A percentile compares a stretch with the other conserved stretches of the same genome.
phyloP scores from a whole-genome alignment of 2,888 invertebrate genomes.

The Eutolmus rufibarbis region DNA sequence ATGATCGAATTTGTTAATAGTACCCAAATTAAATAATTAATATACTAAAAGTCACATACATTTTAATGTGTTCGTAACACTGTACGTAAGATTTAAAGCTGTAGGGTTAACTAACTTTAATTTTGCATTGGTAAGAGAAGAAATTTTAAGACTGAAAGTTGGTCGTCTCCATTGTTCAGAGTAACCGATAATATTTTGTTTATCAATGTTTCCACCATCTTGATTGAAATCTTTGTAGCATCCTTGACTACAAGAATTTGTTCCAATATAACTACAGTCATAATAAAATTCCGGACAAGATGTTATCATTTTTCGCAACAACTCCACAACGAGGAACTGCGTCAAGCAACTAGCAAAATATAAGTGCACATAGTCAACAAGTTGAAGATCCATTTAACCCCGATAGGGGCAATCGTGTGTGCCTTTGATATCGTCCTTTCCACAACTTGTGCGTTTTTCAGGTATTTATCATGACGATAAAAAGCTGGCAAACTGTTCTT shows the following conservation, averaged over 20 bases:
- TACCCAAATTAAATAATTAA: too few species aligned
- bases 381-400: slow-evolving; percentile 4
- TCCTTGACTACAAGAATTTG: neutral
- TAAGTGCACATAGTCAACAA: neutral
- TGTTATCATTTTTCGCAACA: neutral
- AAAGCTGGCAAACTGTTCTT: slow-evolving; percentile 13
- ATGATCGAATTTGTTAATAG: too few species aligned
- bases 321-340: neutral
- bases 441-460: slow-evolving; percentile 2
- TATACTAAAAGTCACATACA: too few species aligned
- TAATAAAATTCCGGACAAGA: neutral
- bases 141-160: neutral
- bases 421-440: slow-evolving; percentile 4
- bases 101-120: neutral
- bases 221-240: neutral
- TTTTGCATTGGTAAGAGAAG: neutral
- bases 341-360: neutral
- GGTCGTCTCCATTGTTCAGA: too few species aligned
- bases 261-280: neutral
- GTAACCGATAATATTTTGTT: neutral
- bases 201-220: neutral
- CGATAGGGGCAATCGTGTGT: slow-evolving; percentile 5
- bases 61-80: too few species aligned
- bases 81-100: neutral
- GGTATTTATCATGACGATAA: slow-evolving; percentile 9